Evolutionary conservation across 2,797 vertebrate species (phyloP).

Genomic region (Myotis findleyi): DNA sequence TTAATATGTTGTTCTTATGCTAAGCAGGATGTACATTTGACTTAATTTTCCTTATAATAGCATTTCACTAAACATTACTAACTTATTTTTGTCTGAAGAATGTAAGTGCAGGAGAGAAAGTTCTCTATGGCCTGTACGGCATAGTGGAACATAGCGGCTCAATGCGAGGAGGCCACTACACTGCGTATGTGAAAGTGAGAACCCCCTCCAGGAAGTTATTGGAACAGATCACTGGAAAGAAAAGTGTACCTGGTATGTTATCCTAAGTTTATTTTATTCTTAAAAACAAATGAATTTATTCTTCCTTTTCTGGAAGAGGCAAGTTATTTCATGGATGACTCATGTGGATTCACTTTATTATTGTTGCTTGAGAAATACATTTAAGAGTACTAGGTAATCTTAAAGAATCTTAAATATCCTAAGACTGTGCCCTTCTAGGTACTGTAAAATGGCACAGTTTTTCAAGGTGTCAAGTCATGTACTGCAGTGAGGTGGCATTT

Average conservation of each 20-base stretch:
- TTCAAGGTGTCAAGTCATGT: background rate
- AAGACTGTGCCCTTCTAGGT: background rate
- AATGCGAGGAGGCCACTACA: conserved; percentile 97
- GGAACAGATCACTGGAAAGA: conserved; percentile 87
- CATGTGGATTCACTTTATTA: conserved; percentile 37
- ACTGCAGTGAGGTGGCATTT: background rate
- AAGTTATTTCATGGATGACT: conserved; percentile 40
- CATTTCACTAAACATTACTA: conserved; percentile 25
- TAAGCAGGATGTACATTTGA: background rate
- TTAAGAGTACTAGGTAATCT: background rate
- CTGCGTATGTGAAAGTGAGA: conserved; percentile 96
- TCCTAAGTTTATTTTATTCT: conserved; percentile 27
- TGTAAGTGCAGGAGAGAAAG: conserved; percentile 89
- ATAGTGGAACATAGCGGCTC: conserved; percentile 98
- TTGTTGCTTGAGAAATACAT: conserved; percentile 41
- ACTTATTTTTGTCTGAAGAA: conserved; percentile 84
- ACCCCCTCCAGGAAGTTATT: conserved; percentile 89
- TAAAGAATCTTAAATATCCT: conserved; percentile 15
- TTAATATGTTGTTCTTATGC: conserved; percentile 49
- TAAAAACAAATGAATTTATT: conserved; percentile 35
- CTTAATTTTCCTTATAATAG: conserved; percentile 13
- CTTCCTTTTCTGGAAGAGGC: conserved; percentile 49
- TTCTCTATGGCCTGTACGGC: conserved; percentile 96
- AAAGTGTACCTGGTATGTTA: conserved; percentile 90
- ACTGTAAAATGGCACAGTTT: background rate